Base-by-base conservation (phyloP, 2,888 invertebrate genomes). In the Drosophila tripunctata region DNA sequence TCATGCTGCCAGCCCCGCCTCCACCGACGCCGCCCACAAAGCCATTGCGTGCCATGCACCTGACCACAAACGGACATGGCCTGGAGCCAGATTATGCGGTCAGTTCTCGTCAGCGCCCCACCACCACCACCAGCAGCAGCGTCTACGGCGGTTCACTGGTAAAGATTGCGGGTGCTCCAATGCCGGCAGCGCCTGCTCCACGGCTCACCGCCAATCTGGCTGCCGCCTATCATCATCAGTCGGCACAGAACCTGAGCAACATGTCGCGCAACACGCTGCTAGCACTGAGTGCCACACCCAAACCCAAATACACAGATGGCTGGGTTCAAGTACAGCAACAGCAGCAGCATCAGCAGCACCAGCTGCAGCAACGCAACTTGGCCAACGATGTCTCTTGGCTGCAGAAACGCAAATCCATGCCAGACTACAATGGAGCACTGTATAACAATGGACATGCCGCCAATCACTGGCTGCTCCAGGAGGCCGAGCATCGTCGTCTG, bases 401-500 rank as follows among this genome's bases (percentile, higher is more conserved):
- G 87, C 93, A 94, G 41, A 93, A 95, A 80, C 93, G 93, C 57
- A 94, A 93, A 71, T 91, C 92, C 3, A 92, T 94, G 83, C 93
- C 94, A 0, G 91, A 92, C 51, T 84, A 74, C 56, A 76, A 72
- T 56, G 94, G 94, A 79, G 94, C 94, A 3, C 62, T 79, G n/a
- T 87, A 80, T 22, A 81, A 71, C 41, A 80, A 68, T 22, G 66
- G 58, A 87, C 95, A 95, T 86, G 67, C 75, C 56, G 67, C 75
- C 56, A 96, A 97, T 80, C 97, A 98, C 89, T 98, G 98, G 98
- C 93, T 98, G n/a, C 95, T 97, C 89, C 93, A 97, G 94, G 98
- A 98, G 90, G 97, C 98, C 0, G 98, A 98, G 90, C 95, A 97
- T 82, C 93, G 97, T 21, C 93, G 97, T 65, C 93, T 96, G 76